phyloP scores from a whole-genome alignment of 2,888 invertebrate species.

The Drosophila subquinaria region DNA sequence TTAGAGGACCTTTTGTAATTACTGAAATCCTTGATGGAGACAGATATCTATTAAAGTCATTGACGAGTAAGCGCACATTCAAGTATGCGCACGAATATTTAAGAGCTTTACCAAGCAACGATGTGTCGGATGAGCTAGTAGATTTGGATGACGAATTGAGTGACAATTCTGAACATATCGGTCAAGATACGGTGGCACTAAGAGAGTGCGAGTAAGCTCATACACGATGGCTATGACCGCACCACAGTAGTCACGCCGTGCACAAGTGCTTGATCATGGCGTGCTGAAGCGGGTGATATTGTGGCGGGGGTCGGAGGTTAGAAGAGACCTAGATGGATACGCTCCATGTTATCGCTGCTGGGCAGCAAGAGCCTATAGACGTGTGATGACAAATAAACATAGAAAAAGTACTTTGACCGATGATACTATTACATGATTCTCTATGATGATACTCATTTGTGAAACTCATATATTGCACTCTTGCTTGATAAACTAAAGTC shows the following conservation, averaged over 20 bases:
- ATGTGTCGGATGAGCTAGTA: not conserved
- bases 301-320: too few relatives aligned
- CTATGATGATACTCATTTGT: not conserved
- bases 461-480: not conserved
- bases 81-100: not conserved
- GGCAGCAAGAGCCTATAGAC: not conserved
- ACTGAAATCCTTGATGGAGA: too few relatives aligned
- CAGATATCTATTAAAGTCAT: too few relatives aligned
- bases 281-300: too few relatives aligned
- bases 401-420: constrained; percentile 1
- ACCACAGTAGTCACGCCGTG: constrained; percentile 2
- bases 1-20: too few relatives aligned
- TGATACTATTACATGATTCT: not conserved
- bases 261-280: not conserved
- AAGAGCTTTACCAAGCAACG: not conserved
- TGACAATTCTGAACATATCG: not conserved
- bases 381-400: not conserved
- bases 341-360: too few relatives aligned
- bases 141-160: not conserved
- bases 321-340: too few relatives aligned
- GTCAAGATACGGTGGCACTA: not conserved
- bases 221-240: not conserved
- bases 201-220: not conserved
- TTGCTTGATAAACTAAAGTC: not conserved
- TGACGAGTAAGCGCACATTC: not conserved